Percentiles rank a stretch among this genome's conserved stretches.
Conservation (phyloP, 1,140 invertebrate genomes). For the Leptinotarsa texana region DNA sequence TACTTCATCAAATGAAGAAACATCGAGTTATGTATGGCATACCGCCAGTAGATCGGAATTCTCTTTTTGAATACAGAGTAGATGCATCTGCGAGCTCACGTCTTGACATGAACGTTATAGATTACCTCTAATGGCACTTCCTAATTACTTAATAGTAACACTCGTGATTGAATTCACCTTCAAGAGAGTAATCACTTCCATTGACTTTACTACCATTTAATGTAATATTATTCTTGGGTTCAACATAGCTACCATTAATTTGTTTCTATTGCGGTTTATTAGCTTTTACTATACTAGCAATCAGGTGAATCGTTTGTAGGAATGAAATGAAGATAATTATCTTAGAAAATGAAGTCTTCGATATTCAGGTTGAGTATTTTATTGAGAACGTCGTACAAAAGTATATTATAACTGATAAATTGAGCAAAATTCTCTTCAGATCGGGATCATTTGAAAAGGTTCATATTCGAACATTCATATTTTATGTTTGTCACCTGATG, state of each 20-base stretch:
- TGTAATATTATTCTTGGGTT: background rate
- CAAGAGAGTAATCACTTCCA: conserved; percentile 6
- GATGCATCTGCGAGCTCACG: conserved; percentile 1
- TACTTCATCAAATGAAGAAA: too few species aligned
- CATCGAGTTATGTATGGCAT: too few species aligned
- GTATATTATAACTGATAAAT: too few species aligned
- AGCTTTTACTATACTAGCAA: background rate
- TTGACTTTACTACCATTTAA: background rate
- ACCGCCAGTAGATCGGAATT: background rate
- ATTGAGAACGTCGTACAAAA: background rate
- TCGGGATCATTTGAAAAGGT: too few species aligned
- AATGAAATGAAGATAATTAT: background rate
- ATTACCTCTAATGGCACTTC: conserved; percentile 4
- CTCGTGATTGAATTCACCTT: conserved; percentile 3
- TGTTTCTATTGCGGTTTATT: conserved; percentile 6
- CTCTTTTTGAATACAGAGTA: background rate
- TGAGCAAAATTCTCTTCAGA: too few species aligned
- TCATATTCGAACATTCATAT: too few species aligned
- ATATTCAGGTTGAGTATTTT: background rate
- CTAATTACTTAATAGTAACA: conserved; percentile 7
- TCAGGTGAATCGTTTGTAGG: background rate
- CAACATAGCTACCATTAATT: background rate
- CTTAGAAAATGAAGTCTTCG: background rate
- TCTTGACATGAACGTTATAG: background rate
- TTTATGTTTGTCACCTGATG: too few species aligned